A percentile compares a stretch with the other conserved stretches of the same genome.
Conservation (phyloP, 1,140 invertebrate species). For the Mylabris phalerata region DNA sequence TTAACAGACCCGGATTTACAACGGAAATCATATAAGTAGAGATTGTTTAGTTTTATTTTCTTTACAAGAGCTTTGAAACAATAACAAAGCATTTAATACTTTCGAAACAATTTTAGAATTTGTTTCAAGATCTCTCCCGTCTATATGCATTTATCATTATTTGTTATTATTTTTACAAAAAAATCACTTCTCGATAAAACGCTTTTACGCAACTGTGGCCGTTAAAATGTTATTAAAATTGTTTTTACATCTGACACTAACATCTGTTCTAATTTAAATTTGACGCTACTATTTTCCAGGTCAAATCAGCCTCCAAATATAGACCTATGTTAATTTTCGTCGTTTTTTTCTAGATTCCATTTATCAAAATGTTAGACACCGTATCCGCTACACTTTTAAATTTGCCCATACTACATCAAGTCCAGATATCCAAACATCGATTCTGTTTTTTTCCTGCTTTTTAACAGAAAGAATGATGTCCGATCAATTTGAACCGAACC, state of each 20-base stretch:
- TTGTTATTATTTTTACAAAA: too few relatives aligned
- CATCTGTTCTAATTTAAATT: conserved; percentile 15
- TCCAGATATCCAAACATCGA: neutral
- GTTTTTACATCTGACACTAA: conserved; percentile 17
- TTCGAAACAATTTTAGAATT: conserved; percentile 7
- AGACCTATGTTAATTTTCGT: conserved; percentile 10
- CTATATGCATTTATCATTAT: neutral
- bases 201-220: conserved; percentile 12
- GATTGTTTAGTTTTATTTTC: conserved; percentile 12
- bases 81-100: conserved; percentile 11
- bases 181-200: neutral
- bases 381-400: conserved; percentile 5
- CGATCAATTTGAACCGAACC: too few relatives aligned
- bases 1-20: conserved; percentile 12
- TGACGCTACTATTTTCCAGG: conserved; percentile 12
- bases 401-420: conserved; percentile 2
- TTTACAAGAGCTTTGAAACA: conserved; percentile 10
- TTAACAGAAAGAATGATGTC: too few relatives aligned
- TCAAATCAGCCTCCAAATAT: conserved; percentile 9
- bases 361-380: conserved; percentile 1
- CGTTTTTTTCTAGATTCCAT: conserved; percentile 8
- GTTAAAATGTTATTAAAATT: conserved; percentile 13
- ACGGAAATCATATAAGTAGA: conserved; percentile 12
- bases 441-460: too few relatives aligned
- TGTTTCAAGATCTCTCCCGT: conserved; percentile 2